These are phyloP conservation scores for Polyploca ridens DNA, from an alignment of 2,888 invertebrate species.

Conservation along the genomic window DNA sequence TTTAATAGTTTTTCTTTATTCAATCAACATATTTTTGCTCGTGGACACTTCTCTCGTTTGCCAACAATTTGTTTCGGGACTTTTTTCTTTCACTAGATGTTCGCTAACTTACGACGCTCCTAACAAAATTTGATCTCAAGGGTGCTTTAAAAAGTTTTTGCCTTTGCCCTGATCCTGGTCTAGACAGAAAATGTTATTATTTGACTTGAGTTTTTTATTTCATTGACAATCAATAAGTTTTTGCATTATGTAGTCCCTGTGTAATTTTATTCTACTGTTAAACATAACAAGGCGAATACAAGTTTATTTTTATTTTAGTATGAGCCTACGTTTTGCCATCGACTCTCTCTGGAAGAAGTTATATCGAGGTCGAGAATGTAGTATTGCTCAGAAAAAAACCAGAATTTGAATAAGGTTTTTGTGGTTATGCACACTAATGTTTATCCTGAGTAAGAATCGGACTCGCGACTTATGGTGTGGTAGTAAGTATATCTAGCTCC, in stretches of 20 bases:
- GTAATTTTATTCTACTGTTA: not conserved
- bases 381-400: too few relatives aligned
- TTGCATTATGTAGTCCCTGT: slow-evolving; percentile 16
- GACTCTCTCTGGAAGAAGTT: too few relatives aligned
- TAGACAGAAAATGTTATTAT: slow-evolving; percentile 64
- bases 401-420: too few relatives aligned
- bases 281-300: not conserved
- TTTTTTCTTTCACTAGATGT: slow-evolving; percentile 67
- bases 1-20: slow-evolving; percentile 84
- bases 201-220: slow-evolving; percentile 28
- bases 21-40: slow-evolving; percentile 83
- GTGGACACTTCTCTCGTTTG: slow-evolving; percentile 80
- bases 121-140: slow-evolving; percentile 73
- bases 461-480: too few relatives aligned
- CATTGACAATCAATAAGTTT: slow-evolving; percentile 17
- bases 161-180: slow-evolving; percentile 57
- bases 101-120: slow-evolving; percentile 61
- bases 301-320: too few relatives aligned
- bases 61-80: slow-evolving; percentile 80
- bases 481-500: too few relatives aligned
- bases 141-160: slow-evolving; percentile 66
- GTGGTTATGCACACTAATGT: too few relatives aligned
- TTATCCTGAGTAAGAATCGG: too few relatives aligned
- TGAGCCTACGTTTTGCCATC: too few relatives aligned
- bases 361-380: too few relatives aligned